Evolutionary conservation across 1,140 invertebrate genomes (phyloP).

Genomic region (Aphis craccivora): DNA sequence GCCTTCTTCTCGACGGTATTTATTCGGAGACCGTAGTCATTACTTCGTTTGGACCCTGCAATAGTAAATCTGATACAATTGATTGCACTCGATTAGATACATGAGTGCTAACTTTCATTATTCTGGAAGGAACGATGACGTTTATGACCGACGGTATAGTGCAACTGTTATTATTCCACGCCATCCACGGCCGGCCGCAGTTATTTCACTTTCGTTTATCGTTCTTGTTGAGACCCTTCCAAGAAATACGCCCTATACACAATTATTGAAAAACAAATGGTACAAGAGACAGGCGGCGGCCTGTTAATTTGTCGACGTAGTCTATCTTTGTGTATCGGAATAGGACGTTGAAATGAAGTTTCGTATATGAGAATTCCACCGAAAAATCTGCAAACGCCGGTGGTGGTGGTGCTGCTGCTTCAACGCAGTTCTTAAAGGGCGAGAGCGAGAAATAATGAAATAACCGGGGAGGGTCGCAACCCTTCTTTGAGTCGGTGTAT

Average conservation of each 20-base stretch:
- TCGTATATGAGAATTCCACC: constrained; percentile 40
- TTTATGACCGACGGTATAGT: not conserved
- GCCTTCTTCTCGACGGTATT: too few species aligned
- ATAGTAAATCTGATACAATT: not conserved
- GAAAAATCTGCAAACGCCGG: constrained; percentile 46
- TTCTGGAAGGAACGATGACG: not conserved
- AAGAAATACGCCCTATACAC: not conserved
- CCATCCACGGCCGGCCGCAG: not conserved
- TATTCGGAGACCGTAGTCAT: not conserved
- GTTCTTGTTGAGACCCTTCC: constrained; percentile 2
- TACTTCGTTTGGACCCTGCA: not conserved
- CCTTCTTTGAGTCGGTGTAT: not conserved
- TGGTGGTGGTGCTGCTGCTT: not conserved
- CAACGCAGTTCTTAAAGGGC: constrained; percentile 17
- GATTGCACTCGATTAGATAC: not conserved
- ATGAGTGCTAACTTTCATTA: not conserved
- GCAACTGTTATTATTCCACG: not conserved
- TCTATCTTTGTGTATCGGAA: not conserved
- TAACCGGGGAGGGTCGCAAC: constrained; percentile 41
- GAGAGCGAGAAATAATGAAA: constrained; percentile 53
- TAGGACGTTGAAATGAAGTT: constrained; percentile 14
- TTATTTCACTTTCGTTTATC: constrained; percentile 42
- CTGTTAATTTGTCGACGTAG: constrained; percentile 20
- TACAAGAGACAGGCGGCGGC: not conserved
- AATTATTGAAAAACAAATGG: constrained; percentile 46